These are phyloP conservation scores for Sarcophilus harrisii DNA, from an alignment of 2,797 vertebrate species.

Conservation along the genomic window DNA sequence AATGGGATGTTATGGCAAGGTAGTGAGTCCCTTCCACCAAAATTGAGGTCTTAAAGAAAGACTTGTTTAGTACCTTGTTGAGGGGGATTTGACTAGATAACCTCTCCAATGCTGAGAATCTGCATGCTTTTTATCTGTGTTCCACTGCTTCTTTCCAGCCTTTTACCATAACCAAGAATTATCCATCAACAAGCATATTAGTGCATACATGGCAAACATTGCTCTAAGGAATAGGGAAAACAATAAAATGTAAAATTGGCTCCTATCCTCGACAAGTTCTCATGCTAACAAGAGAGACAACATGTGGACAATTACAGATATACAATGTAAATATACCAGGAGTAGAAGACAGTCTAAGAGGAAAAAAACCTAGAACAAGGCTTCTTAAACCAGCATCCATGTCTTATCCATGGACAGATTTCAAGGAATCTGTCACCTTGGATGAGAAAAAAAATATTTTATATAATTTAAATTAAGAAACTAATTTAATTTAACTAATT, in stretches of 20 bases:
- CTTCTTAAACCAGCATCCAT: neutral
- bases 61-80: neutral
- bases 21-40: neutral
- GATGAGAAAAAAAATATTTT: neutral
- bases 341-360: neutral
- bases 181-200: neutral
- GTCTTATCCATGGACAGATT: neutral
- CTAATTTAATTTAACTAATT: too few species aligned
- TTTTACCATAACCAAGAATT: conserved; percentile 19
- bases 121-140: neutral
- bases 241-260: neutral
- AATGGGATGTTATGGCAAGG: neutral
- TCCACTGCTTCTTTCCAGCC: neutral
- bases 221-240: neutral
- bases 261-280: neutral
- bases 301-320: neutral
- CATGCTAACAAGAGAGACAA: neutral
- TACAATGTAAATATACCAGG: neutral
- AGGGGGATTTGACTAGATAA: conserved; percentile 31
- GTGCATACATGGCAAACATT: neutral
- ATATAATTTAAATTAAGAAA: too few species aligned
- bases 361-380: neutral
- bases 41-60: neutral
- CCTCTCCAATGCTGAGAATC: neutral
- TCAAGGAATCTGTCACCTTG: neutral